Conservation (phyloP, 2,888 invertebrate species). For the Elmis aenea region DNA sequence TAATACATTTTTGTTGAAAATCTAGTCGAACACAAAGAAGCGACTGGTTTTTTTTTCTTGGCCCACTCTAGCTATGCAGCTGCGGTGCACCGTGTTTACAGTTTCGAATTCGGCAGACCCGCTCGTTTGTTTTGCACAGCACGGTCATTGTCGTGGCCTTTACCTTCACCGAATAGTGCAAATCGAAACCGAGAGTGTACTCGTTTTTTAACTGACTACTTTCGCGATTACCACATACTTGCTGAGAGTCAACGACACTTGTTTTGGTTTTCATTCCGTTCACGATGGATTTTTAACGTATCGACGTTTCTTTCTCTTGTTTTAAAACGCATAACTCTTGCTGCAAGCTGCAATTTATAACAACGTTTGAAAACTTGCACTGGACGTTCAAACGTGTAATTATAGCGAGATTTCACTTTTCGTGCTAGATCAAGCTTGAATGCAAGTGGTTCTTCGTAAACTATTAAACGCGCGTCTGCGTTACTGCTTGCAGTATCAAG, state of each 20-base stretch:
- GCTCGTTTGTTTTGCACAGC: conserved; percentile 18
- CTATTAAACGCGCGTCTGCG: too few species aligned
- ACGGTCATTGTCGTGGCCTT: conserved; percentile 45
- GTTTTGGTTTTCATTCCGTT: conserved; percentile 4
- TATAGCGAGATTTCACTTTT: too few species aligned
- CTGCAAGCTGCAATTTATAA: too few species aligned
- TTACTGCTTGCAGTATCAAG: too few species aligned
- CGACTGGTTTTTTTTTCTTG: conserved; percentile 17
- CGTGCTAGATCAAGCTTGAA: too few species aligned
- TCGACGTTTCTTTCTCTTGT: too few species aligned
- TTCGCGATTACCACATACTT: conserved; percentile 35
- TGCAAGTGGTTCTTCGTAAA: too few species aligned
- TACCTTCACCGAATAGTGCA: conserved; percentile 43
- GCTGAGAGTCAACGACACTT: conserved; percentile 34
- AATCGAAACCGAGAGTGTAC: conserved; percentile 44
- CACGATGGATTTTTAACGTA: too few species aligned
- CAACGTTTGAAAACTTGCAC: too few species aligned
- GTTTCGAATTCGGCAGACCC: conserved; percentile 14
- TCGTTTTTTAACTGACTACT: conserved; percentile 33
- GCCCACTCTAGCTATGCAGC: conserved; percentile 14
- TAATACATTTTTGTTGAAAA: too few species aligned
- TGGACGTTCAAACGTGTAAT: too few species aligned
- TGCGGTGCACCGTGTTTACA: conserved; percentile 11
- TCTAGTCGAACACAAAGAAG: conserved; percentile 11
- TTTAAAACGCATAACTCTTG: too few species aligned